These are phyloP conservation scores for Listrodromus nycthemerus DNA, from an alignment of 2,888 invertebrate genomes.

Conservation along the genomic window DNA sequence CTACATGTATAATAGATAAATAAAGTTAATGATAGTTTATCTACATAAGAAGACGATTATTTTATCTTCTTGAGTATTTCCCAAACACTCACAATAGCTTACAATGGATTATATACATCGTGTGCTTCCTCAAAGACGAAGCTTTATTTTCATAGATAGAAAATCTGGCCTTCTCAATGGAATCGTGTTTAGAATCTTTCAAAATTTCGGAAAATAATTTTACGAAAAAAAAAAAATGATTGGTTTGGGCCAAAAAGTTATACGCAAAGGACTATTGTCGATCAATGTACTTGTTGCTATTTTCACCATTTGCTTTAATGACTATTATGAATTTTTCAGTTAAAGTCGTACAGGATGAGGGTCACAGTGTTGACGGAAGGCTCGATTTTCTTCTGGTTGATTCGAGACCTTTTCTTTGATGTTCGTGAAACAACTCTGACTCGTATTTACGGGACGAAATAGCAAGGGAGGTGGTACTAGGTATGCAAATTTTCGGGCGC, in stretches of 20 bases:
- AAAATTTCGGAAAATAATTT: no score
- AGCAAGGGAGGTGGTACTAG: slow-evolving; percentile 48
- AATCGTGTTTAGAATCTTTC: no score
- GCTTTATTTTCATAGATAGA: no score
- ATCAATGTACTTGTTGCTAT: background rate
- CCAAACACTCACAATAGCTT: background rate
- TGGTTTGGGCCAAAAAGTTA: background rate
- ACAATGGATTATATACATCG: background rate
- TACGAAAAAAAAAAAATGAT: no score
- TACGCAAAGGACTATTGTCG: background rate
- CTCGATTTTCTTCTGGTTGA: slow-evolving; percentile 66
- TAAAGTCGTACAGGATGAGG: background rate
- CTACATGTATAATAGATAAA: slow-evolving; percentile 65
- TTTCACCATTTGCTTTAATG: background rate
- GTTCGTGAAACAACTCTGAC: slow-evolving; percentile 71
- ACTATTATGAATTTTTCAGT: background rate
- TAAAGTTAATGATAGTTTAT: slow-evolving; percentile 69
- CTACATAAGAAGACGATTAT: background rate
- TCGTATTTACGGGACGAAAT: slow-evolving; percentile 71
- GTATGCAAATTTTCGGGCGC: slow-evolving; percentile 72
- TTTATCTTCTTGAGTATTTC: background rate
- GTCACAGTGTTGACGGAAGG: slow-evolving; percentile 26
- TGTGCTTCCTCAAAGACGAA: background rate
- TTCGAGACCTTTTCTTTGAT: slow-evolving; percentile 73
- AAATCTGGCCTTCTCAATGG: no score